Percentiles rank a stretch among this genome's conserved stretches.
Conservation (phyloP, 2,797 vertebrate species). For the Cyprinodon diabolis region DNA sequence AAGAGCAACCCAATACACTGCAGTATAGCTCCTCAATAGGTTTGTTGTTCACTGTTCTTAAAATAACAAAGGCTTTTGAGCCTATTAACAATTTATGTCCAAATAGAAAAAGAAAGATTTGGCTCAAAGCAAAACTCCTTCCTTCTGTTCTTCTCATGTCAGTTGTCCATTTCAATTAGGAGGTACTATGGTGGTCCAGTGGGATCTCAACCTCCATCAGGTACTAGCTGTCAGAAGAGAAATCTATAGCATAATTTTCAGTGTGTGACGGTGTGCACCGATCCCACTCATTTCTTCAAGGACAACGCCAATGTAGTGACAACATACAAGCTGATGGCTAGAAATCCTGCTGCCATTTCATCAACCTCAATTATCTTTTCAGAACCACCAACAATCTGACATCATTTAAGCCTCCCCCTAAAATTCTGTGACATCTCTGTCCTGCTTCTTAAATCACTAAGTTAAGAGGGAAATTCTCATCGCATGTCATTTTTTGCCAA, state of each 20-base stretch:
- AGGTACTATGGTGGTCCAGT: not conserved
- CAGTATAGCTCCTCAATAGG: not conserved
- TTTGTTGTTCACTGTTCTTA: not conserved
- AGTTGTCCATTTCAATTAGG: constrained; percentile 31
- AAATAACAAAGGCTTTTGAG: not conserved
- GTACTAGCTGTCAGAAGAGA: constrained; percentile 37
- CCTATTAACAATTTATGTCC: not conserved
- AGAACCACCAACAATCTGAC: constrained; percentile 30
- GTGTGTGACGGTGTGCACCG: constrained; percentile 14
- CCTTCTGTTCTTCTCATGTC: not conserved
- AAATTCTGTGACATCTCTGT: constrained; percentile 32
- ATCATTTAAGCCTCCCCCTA: constrained; percentile 38
- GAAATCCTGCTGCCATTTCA: constrained; percentile 34
- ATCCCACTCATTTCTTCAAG: constrained; percentile 52
- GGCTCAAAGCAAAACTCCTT: not conserved
- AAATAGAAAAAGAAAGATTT: not conserved
- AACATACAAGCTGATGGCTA: constrained; percentile 34
- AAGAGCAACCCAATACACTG: not conserved
- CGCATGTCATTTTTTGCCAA: constrained; percentile 25
- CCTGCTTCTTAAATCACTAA: constrained; percentile 46
- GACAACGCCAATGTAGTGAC: constrained; percentile 33
- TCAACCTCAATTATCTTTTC: constrained; percentile 48
- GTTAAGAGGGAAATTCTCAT: constrained; percentile 42
- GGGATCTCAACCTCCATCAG: constrained; percentile 6
- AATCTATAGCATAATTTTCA: constrained; percentile 33